phyloP scores from a whole-genome alignment of 2,888 invertebrate species.

The Podotricha telesiphe region DNA sequence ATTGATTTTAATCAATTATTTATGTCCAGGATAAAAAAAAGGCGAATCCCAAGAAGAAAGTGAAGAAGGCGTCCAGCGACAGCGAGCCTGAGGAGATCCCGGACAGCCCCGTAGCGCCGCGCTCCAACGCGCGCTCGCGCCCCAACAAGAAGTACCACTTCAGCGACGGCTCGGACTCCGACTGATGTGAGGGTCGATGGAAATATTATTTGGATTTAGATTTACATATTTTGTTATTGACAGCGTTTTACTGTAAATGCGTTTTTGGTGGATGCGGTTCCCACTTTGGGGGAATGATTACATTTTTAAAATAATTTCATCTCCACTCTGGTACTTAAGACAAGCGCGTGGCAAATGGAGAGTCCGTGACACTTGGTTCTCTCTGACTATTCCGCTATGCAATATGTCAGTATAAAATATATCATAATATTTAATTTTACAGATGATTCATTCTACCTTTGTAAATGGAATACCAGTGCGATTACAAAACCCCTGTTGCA shows the following conservation, averaged over 20 bases:
- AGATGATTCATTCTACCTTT: neutral
- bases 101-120: conserved; percentile 34
- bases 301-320: too few species aligned
- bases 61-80: conserved; percentile 64
- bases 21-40: conserved; percentile 67
- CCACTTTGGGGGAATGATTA: too few species aligned
- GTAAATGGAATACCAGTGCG: neutral
- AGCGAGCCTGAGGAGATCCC: conserved; percentile 53
- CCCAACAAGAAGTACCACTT: conserved; percentile 70
- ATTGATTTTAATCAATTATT: too few species aligned
- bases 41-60: conserved; percentile 71
- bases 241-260: too few species aligned
- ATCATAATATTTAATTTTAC: neutral
- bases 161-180: conserved; percentile 70
- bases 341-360: too few species aligned
- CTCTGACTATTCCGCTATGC: too few species aligned
- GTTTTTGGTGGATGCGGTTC: too few species aligned
- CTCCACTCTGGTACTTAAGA: too few species aligned
- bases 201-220: too few species aligned
- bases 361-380: too few species aligned
- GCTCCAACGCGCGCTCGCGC: conserved; percentile 45
- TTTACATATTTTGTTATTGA: too few species aligned
- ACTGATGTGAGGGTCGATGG: conserved; percentile 48
- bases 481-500: neutral
- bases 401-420: too few species aligned